Evolutionary conservation across 1,140 invertebrate species (phyloP), one percentile per base, ranked within the genome.

Genomic region (Meloidogyne floridensis): DNA sequence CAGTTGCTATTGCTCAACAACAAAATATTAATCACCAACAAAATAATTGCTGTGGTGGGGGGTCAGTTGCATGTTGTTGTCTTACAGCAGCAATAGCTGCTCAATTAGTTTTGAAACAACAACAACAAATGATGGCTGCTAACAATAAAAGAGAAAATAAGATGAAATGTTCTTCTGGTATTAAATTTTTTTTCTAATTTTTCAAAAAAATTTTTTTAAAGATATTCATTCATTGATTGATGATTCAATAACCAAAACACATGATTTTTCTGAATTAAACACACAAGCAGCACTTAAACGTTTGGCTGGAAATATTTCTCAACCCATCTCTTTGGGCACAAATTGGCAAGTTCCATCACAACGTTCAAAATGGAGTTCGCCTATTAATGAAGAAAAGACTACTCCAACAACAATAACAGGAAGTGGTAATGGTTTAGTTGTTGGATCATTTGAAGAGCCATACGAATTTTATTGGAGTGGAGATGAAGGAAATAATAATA

Each of bases 391-490:
- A 20, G 56, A 71, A 77, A 11, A 73, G 20, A 18, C 75, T 18
- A 43, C 59, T 9, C 32, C 18, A 81, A 15, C 20, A 59, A 53
- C 77, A 81, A 20, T 10, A 65, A 11, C 51, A 81, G 59, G 13
- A 43, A 32, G 42, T 47, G 32, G 15, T 15, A 43, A 32, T 32
- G 72, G 51, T 18, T 3, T 74, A 13, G 47, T 56, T 20, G 69
- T 53, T 42, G 80, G 80, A 7, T 81, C 80, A 13, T 81, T 81
- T 72, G 80, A 81, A 54, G 75, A 81, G 53, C 80, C 80, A 7
- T 80, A 80, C 43, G 80, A 81, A 20, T 81, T 81, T 20, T 81
- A 81, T 59, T 81, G 80, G 80, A 81, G 80, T 69, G 80, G 72
- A 20, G 72, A 81, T 53, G 80, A 81, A 18, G 72, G 56, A 20